These are phyloP conservation scores for Pristis pectinata DNA, from an alignment of 2,797 vertebrate genomes.

Conservation along the genomic window DNA sequence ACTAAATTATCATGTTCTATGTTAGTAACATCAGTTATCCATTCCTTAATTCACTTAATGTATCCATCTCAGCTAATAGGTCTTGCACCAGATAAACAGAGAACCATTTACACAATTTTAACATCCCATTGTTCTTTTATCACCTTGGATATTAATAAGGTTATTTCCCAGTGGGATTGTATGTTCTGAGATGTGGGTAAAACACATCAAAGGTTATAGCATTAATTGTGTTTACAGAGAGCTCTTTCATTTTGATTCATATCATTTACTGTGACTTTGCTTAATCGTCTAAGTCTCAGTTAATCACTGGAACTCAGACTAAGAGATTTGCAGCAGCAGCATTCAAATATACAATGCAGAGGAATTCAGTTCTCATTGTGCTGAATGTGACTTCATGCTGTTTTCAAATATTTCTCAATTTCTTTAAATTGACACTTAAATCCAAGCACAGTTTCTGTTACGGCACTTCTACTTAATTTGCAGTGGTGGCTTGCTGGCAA, in stretches of 20 bases:
- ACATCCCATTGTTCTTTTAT: conserved; percentile 84
- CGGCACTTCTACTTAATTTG: neutral
- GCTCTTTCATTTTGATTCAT: conserved; percentile 29
- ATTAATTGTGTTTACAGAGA: neutral
- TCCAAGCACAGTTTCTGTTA: neutral
- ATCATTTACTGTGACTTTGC: conserved; percentile 29
- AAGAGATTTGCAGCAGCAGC: neutral
- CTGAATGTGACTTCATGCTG: conserved; percentile 18
- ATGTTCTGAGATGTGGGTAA: conserved; percentile 4
- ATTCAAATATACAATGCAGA: conserved; percentile 32
- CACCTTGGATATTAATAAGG: conserved; percentile 86
- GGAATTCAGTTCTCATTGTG: conserved; percentile 9
- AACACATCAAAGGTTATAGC: conserved; percentile 13
- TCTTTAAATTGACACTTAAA: conserved; percentile 17
- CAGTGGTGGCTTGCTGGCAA: neutral
- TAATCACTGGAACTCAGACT: neutral
- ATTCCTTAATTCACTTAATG: conserved; percentile 76
- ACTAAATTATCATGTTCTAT: conserved; percentile 29
- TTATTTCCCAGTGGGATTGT: conserved; percentile 64
- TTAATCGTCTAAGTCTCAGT: neutral
- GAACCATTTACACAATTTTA: conserved; percentile 70
- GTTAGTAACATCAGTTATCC: conserved; percentile 66
- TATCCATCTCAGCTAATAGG: conserved; percentile 69
- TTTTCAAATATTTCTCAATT: conserved; percentile 2
- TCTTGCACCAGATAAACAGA: conserved; percentile 74